A percentile compares a stretch with the other conserved stretches of the same genome.
Evolutionary conservation across 2,113 vertebrate genomes (phyloP).

Genomic region (Lampris incognitus): DNA sequence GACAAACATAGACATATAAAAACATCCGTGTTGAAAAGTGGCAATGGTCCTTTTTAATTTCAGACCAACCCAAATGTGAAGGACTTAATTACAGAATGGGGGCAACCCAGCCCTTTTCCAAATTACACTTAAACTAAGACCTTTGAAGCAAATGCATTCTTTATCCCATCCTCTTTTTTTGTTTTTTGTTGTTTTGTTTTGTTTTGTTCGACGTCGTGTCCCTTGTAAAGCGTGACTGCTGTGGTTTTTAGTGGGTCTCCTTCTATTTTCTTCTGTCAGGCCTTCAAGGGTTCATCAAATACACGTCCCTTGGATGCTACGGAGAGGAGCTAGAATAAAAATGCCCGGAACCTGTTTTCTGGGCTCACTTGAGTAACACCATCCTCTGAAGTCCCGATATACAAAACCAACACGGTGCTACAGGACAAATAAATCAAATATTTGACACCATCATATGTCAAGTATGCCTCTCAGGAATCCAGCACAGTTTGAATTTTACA

Average conservation of each 20-base stretch:
- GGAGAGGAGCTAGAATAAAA: conserved; percentile 19
- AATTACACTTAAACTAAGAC: conserved; percentile 81
- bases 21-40: conserved; percentile 77
- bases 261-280: conserved; percentile 58
- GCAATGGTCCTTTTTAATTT: conserved; percentile 78
- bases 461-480: too few species aligned
- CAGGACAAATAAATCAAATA: too few species aligned
- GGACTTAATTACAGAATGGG: conserved; percentile 83
- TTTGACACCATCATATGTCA: too few species aligned
- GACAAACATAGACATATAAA: conserved; percentile 83
- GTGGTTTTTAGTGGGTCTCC: conserved; percentile 71
- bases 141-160: conserved; percentile 78
- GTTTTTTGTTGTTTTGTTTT: conserved; percentile 28
- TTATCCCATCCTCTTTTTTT: conserved; percentile 60
- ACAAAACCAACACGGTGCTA: too few species aligned
- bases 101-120: conserved; percentile 77
- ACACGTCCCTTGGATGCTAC: conserved; percentile 38
- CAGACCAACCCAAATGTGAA: conserved; percentile 77
- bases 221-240: conserved; percentile 76
- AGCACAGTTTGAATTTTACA: too few species aligned
- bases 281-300: conserved; percentile 57
- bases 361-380: background rate
- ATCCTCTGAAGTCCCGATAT: background rate
- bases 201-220: conserved; percentile 74
- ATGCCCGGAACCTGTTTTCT: conserved; percentile 20